phyloP scores from a whole-genome alignment of 2,888 invertebrate genomes.

The Drosophila falleni region DNA sequence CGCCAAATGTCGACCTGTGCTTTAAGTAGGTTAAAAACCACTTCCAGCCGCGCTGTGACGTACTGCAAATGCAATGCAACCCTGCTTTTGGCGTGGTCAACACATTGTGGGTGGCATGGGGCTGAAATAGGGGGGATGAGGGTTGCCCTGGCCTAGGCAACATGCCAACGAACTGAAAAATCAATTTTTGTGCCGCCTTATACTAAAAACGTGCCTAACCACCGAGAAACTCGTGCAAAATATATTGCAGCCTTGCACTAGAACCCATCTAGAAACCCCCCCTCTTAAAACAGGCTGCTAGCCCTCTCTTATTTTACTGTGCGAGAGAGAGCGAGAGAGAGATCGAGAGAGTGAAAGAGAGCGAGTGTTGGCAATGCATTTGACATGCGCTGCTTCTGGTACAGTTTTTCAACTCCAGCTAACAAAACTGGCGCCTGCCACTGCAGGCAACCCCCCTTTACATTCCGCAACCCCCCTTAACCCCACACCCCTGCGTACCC shows the following conservation, averaged over 20 bases:
- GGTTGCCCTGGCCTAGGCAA: constrained; percentile 54
- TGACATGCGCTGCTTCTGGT: constrained; percentile 76
- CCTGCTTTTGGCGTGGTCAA: constrained; percentile 54
- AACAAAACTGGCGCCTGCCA: constrained; percentile 49
- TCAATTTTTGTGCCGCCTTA: constrained; percentile 58
- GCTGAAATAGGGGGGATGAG: constrained; percentile 17
- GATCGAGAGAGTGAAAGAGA: constrained; percentile 20
- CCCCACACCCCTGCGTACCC: background rate
- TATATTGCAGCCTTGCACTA: constrained; percentile 82
- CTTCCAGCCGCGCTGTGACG: constrained; percentile 59
- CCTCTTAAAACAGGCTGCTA: constrained; percentile 14
- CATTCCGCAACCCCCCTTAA: background rate
- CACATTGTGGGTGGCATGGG: constrained; percentile 7
- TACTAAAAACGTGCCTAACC: constrained; percentile 74
- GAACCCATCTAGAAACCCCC: constrained; percentile 41
- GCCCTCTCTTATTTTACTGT: constrained; percentile 12
- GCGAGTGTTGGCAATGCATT: constrained; percentile 52
- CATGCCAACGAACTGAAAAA: constrained; percentile 81
- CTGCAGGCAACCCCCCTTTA: constrained; percentile 20
- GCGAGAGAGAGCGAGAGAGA: constrained; percentile 6
- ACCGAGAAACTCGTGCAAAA: constrained; percentile 77
- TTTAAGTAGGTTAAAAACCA: constrained; percentile 78
- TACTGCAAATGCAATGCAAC: constrained; percentile 52
- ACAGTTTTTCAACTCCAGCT: constrained; percentile 77
- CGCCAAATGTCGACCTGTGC: constrained; percentile 75